A percentile compares a stretch with the other conserved stretches of the same genome.
phyloP scores from a whole-genome alignment of 1,140 invertebrate genomes.

The Heliconius hewitsoni region DNA sequence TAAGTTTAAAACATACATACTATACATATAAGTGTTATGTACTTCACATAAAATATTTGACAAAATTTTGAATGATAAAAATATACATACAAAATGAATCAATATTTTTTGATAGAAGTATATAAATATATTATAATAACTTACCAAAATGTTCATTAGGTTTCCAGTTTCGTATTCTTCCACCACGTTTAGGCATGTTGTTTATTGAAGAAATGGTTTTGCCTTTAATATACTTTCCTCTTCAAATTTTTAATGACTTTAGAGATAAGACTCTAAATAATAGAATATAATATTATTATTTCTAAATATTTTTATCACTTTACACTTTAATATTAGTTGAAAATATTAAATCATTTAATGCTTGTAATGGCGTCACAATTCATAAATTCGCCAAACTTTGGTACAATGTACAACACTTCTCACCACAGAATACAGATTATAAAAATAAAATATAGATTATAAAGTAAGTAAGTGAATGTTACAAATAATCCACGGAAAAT shows the following conservation, averaged over 20 bases:
- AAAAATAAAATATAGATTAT: not conserved
- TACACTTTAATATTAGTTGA: not conserved
- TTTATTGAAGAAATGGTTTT: constrained; percentile 10
- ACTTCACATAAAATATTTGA: too few species aligned
- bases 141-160: constrained; percentile 68
- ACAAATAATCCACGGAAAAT: too few species aligned
- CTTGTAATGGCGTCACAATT: constrained; percentile 22
- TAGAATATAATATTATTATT: not conserved
- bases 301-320: not conserved
- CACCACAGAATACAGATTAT: not conserved
- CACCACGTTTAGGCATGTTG: constrained; percentile 76
- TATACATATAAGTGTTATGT: not conserved
- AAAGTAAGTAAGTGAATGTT: not conserved
- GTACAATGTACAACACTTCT: not conserved
- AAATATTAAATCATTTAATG: not conserved
- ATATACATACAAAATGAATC: too few species aligned
- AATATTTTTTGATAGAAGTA: not conserved
- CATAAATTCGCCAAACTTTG: not conserved
- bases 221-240: not conserved
- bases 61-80: too few species aligned
- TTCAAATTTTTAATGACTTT: too few species aligned
- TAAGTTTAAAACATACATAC: not conserved
- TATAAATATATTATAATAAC: constrained; percentile 2
- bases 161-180: constrained; percentile 64
- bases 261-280: too few species aligned